Base-by-base conservation (phyloP, 1,140 invertebrate genomes). In the Formica exsecta region DNA sequence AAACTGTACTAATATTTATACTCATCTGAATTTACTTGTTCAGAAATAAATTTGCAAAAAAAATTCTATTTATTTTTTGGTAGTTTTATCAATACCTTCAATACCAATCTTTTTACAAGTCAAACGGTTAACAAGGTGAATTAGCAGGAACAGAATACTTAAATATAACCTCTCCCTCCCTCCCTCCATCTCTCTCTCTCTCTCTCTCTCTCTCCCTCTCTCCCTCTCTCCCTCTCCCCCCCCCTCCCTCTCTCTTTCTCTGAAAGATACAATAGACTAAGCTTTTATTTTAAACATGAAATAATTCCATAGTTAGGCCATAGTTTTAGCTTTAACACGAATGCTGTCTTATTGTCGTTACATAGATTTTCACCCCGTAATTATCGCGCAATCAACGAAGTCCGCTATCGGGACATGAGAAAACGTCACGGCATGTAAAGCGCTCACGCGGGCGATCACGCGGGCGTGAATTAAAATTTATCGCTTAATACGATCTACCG, bases 381-480 rank as follows among this genome's bases (percentile, higher is more conserved):
- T 80, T 80, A 80, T 80, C 76, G n/a, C 22, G 44, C 76, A 68
- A 68, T 79, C 41, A 79, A 51, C 51, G 11, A 57, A 71, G 51
- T 29, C 64, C 41, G 19, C 8, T 29, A 16, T 62, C 22, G 65
- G 51, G 71, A 57, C 36, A 59, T 57, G 68, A 48, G 70, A 84
- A 83, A 74, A 74, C 70, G 57, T 44, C 61, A 41, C 29, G 64
- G 77, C 44, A 71, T 70, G 77, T 64, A 79, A 79, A 70, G 79
- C 54, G 54, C 71, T 51, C 79, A 51, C 48, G 13, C 41, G 16
- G 48, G 8, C 41, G 41, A 44, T 44, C 41, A 44, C 9, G 41
- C 41, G 41, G 41, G 48, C 13, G 48, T 51, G 79, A 83, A 83
- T 83, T 83, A 83, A 83, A 83, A 83, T 73, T 83, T 83, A 83